Percentiles rank a stretch among this genome's conserved stretches.
These are phyloP conservation scores for Cosmia trapezina DNA, from an alignment of 2,888 invertebrate species.

Conservation along the genomic window DNA sequence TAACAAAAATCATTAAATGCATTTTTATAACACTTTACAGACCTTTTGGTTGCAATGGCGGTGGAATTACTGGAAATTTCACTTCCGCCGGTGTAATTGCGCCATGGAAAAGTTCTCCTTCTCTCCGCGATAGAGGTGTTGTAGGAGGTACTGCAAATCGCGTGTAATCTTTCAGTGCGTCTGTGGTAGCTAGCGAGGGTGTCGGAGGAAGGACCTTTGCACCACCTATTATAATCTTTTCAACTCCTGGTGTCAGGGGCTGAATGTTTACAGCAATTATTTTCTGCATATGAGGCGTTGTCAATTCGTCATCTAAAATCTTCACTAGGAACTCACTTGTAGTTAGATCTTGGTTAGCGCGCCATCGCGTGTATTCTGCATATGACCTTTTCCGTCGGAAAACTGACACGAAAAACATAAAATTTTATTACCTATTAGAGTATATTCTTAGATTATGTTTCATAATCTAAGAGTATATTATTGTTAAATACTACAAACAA, in stretches of 20 bases:
- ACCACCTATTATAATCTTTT: slow-evolving; percentile 83
- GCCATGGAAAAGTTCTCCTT: slow-evolving; percentile 60
- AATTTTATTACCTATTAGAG: slow-evolving; percentile 13
- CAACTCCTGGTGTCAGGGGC: slow-evolving; percentile 70
- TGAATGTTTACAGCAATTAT: slow-evolving; percentile 82
- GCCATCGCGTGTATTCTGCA: slow-evolving; percentile 85
- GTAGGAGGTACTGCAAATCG: slow-evolving; percentile 79
- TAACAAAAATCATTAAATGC: background rate
- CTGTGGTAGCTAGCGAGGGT: slow-evolving; percentile 52
- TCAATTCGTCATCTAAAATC: slow-evolving; percentile 84
- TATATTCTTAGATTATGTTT: too few species aligned
- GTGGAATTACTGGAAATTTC: slow-evolving; percentile 42
- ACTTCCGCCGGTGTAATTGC: slow-evolving; percentile 48
- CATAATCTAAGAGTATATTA: too few species aligned
- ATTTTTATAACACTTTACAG: slow-evolving; percentile 18
- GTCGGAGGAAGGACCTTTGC: slow-evolving; percentile 73
- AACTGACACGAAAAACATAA: slow-evolving; percentile 64
- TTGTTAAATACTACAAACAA: slow-evolving; percentile 4
- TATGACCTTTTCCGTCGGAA: slow-evolving; percentile 80
- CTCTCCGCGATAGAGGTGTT: slow-evolving; percentile 58
- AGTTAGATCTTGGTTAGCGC: slow-evolving; percentile 72
- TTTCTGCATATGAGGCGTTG: slow-evolving; percentile 71
- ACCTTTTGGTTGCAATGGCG: slow-evolving; percentile 49
- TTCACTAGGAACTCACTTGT: slow-evolving; percentile 85
- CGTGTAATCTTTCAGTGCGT: slow-evolving; percentile 76